A percentile compares a stretch with the other conserved stretches of the same genome.
phyloP scores from a whole-genome alignment of 2,113 vertebrate genomes.

The Carassius gibelio region DNA sequence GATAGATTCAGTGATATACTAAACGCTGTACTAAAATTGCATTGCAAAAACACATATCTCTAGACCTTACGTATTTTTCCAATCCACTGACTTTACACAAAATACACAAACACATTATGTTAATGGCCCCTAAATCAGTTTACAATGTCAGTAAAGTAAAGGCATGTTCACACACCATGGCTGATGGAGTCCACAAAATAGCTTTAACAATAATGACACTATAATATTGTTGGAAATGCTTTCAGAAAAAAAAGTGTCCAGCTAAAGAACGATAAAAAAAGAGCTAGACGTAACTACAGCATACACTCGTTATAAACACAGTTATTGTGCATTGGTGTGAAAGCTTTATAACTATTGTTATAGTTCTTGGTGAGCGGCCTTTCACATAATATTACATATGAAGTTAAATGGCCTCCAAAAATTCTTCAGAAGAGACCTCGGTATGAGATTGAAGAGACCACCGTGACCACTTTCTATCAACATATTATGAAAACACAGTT shows the following conservation, averaged over 20 bases:
- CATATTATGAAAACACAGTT: not conserved
- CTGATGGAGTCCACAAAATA: too few relatives aligned
- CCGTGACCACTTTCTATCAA: not conserved
- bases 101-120: not conserved
- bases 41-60: not conserved
- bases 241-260: not conserved
- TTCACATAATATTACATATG: too few relatives aligned
- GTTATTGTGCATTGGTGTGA: not conserved
- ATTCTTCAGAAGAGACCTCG: too few relatives aligned
- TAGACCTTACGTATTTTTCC: not conserved
- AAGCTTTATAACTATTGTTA: not conserved
- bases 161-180: not conserved
- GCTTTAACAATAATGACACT: not conserved
- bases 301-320: not conserved
- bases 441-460: not conserved
- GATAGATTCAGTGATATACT: not conserved
- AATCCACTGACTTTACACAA: not conserved
- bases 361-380: not conserved
- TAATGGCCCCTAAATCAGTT: not conserved
- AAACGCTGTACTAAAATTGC: not conserved
- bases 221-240: not conserved
- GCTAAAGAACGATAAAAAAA: not conserved
- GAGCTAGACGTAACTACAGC: not conserved
- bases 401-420: not conserved
- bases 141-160: not conserved